Evolutionary conservation across 1,140 invertebrate species (phyloP), one percentile per base, ranked within the genome.

Genomic region (Tetramorium alpestre): DNA sequence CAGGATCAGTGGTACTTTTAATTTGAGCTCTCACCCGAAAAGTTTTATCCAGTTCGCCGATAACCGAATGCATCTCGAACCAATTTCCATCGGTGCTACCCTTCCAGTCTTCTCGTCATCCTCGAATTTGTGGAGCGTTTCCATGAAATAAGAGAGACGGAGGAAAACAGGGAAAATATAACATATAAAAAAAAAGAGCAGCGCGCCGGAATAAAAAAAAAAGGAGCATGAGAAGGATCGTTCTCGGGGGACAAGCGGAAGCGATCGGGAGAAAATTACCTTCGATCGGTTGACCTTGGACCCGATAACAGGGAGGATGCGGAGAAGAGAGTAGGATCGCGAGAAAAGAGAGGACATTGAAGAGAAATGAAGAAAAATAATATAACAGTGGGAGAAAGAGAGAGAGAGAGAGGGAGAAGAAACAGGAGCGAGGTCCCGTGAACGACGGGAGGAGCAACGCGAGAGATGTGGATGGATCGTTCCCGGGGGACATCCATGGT

Each of bases 261-360:
- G 76, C 75, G 86, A 90, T 90, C 81, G 87, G 65, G 25, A 90
- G 89, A 90, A 88, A 90, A 90, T 90, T 90, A 82, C 88, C 81
- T 90, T 90, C 88, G 89, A 90, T 90, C 86, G 89, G 58, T 77
- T 73, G 89, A 90, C 89, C 89, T 90, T 90, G 89, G 69, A 88
- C 86, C 67, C 67, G 77, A 87, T 90, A 87, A 75, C 47, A 58
- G 65, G 51, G 10, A 70, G 25, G 64, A 51, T 33, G 44, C 77
- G 85, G 76, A 58, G 67, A 54, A 58, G 67, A 54, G 72, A 62
- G 38, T 28, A 60, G 8, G 22, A 60, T 73, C 25, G 25, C 22
- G 18, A 60, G 69, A 10, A 84, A 75, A 22, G 51, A 47, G 38
- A 44, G 22, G 16, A 72, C 1, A 3, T n/a, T 4, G 25, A 69